Conservation (phyloP, 2,113 vertebrate species). For the Cyprinodon brontotheroides region DNA sequence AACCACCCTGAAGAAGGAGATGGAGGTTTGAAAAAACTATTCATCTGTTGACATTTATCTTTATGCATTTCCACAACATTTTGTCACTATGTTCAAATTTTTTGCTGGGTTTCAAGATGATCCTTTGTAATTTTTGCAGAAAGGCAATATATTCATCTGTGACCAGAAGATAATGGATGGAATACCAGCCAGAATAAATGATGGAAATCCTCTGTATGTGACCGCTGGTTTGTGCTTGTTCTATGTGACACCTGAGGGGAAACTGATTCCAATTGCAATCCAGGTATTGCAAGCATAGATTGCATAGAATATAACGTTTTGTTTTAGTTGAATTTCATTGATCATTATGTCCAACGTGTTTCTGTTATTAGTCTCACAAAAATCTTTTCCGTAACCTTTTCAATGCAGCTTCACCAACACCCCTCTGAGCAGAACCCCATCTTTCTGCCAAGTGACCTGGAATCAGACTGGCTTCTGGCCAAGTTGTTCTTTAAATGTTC, state of each 20-base stretch:
- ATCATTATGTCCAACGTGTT: no score
- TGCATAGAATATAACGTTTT: neutral
- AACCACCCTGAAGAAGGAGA: constrained; percentile 82
- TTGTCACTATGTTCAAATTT: neutral
- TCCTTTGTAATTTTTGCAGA: constrained; percentile 55
- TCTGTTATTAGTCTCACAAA: no score
- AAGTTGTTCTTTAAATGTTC: constrained; percentile 78
- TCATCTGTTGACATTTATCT: neutral
- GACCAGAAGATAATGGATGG: constrained; percentile 80
- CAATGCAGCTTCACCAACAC: constrained; percentile 55
- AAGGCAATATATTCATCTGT: constrained; percentile 82
- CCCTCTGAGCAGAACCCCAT: constrained; percentile 66
- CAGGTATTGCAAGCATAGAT: constrained; percentile 62
- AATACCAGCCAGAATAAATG: constrained; percentile 34
- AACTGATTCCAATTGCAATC: constrained; percentile 79
- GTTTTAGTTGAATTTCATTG: neutral
- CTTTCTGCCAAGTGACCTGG: constrained; percentile 78
- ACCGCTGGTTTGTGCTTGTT: constrained; percentile 75
- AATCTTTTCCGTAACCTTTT: neutral
- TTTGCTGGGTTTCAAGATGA: neutral
- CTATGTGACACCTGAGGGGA: constrained; percentile 67
- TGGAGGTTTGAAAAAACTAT: constrained; percentile 78
- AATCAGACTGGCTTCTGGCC: constrained; percentile 80
- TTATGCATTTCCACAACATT: neutral
- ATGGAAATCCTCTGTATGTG: constrained; percentile 55